Percentiles rank a stretch among this genome's conserved stretches.
Evolutionary conservation across 2,888 invertebrate genomes (phyloP).

Genomic region (Patella ulyssiponensis): DNA sequence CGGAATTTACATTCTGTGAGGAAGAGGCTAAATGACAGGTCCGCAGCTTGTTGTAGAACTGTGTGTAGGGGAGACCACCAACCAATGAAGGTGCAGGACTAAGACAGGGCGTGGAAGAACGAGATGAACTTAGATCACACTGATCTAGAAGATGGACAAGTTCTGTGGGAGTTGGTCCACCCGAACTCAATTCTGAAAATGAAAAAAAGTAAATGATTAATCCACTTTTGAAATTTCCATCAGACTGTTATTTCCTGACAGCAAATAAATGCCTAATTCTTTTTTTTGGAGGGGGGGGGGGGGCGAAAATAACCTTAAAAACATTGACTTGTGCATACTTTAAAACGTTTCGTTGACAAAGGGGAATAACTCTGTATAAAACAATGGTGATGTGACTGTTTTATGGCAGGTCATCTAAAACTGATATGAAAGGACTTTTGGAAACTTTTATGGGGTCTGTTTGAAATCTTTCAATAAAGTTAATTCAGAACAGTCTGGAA

Average conservation of each 20-base stretch:
- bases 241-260: too few relatives aligned
- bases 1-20: neutral
- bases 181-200: slow-evolving; percentile 67
- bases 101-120: slow-evolving; percentile 84
- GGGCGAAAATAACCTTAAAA: too few relatives aligned
- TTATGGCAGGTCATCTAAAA: too few relatives aligned
- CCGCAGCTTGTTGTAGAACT: neutral
- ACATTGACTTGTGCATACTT: too few relatives aligned
- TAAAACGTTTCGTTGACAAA: too few relatives aligned
- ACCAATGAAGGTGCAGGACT: slow-evolving; percentile 79
- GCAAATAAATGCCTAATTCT: too few relatives aligned
- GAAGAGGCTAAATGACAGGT: neutral
- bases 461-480: slow-evolving; percentile 8
- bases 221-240: too few relatives aligned
- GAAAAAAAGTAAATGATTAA: slow-evolving; percentile 17
- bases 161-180: slow-evolving; percentile 94
- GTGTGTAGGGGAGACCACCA: neutral
- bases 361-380: too few relatives aligned
- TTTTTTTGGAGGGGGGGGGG: too few relatives aligned
- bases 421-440: too few relatives aligned
- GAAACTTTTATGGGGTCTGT: neutral
- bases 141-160: slow-evolving; percentile 91
- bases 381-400: too few relatives aligned
- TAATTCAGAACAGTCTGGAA: neutral
- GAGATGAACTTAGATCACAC: slow-evolving; percentile 90